These are phyloP conservation scores for Actenoides hombroni DNA, from an alignment of 2,113 vertebrate genomes.

Conservation along the genomic window DNA sequence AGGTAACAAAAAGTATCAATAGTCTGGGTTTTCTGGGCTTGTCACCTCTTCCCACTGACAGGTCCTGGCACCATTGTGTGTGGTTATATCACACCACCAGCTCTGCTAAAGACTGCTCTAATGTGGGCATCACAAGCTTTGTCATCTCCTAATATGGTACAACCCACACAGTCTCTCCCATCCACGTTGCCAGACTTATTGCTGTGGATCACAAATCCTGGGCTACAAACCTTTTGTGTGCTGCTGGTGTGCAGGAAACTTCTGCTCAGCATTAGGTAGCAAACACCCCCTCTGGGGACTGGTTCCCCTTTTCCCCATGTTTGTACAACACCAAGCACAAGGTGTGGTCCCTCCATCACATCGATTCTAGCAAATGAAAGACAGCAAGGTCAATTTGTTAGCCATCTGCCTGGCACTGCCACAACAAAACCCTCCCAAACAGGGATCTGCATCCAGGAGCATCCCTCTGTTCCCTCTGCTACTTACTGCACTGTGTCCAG, in stretches of 20 bases:
- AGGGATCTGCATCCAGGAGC: neutral
- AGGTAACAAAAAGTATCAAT: neutral
- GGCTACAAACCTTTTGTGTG: neutral
- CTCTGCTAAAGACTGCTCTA: neutral
- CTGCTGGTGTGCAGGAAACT: neutral
- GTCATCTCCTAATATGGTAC: neutral
- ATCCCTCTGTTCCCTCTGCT: neutral
- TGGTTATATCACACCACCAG: neutral
- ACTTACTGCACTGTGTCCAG: neutral
- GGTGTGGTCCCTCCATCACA: neutral
- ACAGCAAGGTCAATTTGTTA: neutral
- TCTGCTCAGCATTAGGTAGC: neutral
- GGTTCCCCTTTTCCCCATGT: neutral
- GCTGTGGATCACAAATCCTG: neutral
- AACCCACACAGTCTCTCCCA: neutral
- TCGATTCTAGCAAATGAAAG: neutral
- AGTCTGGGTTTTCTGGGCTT: neutral
- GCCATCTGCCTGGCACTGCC: neutral
- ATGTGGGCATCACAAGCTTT: accelerated
- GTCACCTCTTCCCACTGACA: neutral
- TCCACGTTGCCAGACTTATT: accelerated
- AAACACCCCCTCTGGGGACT: accelerated
- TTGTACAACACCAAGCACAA: neutral
- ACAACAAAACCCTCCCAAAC: neutral
- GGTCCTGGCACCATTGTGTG: neutral